Evolutionary conservation across 2,797 vertebrate genomes (phyloP).

Genomic region (Rhinatrema bivittatum): DNA sequence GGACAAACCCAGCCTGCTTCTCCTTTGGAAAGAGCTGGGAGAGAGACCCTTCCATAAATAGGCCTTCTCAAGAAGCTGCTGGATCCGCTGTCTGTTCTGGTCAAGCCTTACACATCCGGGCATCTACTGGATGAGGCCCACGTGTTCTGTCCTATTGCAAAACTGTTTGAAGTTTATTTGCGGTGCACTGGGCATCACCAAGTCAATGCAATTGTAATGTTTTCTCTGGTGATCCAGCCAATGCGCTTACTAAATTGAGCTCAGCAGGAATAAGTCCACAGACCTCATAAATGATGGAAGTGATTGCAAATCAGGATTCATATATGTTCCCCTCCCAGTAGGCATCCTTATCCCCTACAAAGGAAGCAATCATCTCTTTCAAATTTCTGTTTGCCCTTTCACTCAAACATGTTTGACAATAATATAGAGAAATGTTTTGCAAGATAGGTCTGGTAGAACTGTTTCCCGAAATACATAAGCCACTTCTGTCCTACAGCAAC

Average conservation of each 20-base stretch:
- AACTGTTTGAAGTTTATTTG: constrained; percentile 16
- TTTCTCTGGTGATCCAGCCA: constrained; percentile 50
- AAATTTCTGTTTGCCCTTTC: constrained; percentile 68
- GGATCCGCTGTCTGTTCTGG: neutral
- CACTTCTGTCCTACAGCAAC: neutral
- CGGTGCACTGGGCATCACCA: constrained; percentile 39
- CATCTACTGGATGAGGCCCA: neutral
- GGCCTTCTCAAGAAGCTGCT: too few relatives aligned
- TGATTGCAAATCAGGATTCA: constrained; percentile 68
- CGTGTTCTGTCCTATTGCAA: constrained; percentile 20
- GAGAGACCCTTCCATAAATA: too few relatives aligned
- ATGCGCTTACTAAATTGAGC: constrained; percentile 66
- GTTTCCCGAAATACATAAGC: constrained; percentile 18
- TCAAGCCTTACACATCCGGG: neutral
- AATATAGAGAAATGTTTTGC: constrained; percentile 40
- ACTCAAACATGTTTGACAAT: constrained; percentile 53
- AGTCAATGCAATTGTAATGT: constrained; percentile 57
- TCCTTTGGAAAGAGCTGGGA: too few relatives aligned
- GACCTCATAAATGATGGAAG: constrained; percentile 69
- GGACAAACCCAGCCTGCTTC: too few relatives aligned
- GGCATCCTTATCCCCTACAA: constrained; percentile 54
- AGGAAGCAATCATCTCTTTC: constrained; percentile 64
- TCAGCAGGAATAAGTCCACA: constrained; percentile 64
- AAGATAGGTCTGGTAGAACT: constrained; percentile 20
- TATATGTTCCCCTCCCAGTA: constrained; percentile 57